A percentile compares a stretch with the other conserved stretches of the same genome.
Evolutionary conservation across 2,797 vertebrate species (phyloP).

Genomic region (Mus minutoides): DNA sequence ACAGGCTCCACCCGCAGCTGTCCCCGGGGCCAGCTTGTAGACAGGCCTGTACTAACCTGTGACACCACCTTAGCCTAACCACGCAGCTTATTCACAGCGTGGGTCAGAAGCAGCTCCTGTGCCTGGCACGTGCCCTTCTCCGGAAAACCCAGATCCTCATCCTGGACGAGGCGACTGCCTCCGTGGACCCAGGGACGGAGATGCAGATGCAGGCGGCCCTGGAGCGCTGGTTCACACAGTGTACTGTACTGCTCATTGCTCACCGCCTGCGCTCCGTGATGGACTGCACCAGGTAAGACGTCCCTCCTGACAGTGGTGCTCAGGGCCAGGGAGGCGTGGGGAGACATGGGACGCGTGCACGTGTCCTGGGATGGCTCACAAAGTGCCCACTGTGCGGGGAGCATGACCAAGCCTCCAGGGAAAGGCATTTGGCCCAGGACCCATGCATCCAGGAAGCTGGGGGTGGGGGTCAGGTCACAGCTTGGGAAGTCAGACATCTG

Average conservation of each 20-base stretch:
- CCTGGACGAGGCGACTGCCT: constrained; percentile 96
- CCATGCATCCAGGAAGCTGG: accelerated
- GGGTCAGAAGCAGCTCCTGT: constrained; percentile 97
- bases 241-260: constrained; percentile 95
- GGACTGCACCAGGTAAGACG: constrained; percentile 93
- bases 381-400: too few relatives aligned
- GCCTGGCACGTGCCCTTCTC: constrained; percentile 95
- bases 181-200: constrained; percentile 95
- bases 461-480: neutral
- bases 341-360: neutral
- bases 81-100: constrained; percentile 86
- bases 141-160: constrained; percentile 94
- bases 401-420: neutral
- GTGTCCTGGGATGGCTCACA: accelerated
- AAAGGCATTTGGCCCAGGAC: neutral
- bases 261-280: constrained; percentile 94
- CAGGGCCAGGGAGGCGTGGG: neutral
- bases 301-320: accelerated
- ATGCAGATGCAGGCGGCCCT: constrained; percentile 94
- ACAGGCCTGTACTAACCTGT: neutral
- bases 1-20: neutral
- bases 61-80: accelerated
- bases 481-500: accelerated
- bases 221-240: constrained; percentile 92
- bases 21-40: neutral